Percentiles rank a stretch among this genome's conserved stretches.
Evolutionary conservation across 2,888 invertebrate species (phyloP).

Genomic region (Drosophila diplacantha): DNA sequence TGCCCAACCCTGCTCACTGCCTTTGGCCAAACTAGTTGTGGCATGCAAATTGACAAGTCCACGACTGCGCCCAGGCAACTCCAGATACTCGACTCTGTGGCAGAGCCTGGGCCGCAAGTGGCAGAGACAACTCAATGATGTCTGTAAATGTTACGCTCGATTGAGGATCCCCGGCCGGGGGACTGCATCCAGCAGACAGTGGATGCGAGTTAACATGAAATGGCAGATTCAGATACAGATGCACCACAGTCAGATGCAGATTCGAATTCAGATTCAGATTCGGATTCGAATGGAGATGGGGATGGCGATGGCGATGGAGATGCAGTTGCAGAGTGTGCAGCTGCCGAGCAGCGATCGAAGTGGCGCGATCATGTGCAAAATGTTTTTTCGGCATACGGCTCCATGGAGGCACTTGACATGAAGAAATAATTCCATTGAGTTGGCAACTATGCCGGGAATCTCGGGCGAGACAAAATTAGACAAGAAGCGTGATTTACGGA

Average conservation of each 20-base stretch:
- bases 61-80: slow-evolving; percentile 31
- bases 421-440: slow-evolving; percentile 74
- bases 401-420: slow-evolving; percentile 69
- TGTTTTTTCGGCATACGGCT: slow-evolving; percentile 8
- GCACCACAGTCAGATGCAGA: slow-evolving; percentile 20
- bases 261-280: slow-evolving; percentile 34
- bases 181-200: slow-evolving; percentile 8
- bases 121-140: slow-evolving; percentile 58
- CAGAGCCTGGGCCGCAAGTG: slow-evolving; percentile 40
- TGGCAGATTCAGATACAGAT: slow-evolving; percentile 26
- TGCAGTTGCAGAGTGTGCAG: slow-evolving; percentile 36
- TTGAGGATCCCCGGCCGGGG: slow-evolving; percentile 57
- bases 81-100: slow-evolving; percentile 18
- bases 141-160: slow-evolving; percentile 68
- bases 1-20: slow-evolving; percentile 3
- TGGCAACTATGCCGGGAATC: slow-evolving; percentile 75
- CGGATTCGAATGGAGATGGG: slow-evolving; percentile 19
- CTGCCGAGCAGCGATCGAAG: slow-evolving; percentile 51
- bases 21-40: slow-evolving; percentile 29
- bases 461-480: slow-evolving; percentile 75
- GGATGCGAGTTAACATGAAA: slow-evolving; percentile 30
- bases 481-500: slow-evolving; percentile 78
- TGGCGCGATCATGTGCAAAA: slow-evolving; percentile 46
- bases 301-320: slow-evolving; percentile 20
- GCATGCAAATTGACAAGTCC: slow-evolving; percentile 38